Evolutionary conservation across 2,113 vertebrate species (phyloP).

Genomic region (Desmodus rotundus): DNA sequence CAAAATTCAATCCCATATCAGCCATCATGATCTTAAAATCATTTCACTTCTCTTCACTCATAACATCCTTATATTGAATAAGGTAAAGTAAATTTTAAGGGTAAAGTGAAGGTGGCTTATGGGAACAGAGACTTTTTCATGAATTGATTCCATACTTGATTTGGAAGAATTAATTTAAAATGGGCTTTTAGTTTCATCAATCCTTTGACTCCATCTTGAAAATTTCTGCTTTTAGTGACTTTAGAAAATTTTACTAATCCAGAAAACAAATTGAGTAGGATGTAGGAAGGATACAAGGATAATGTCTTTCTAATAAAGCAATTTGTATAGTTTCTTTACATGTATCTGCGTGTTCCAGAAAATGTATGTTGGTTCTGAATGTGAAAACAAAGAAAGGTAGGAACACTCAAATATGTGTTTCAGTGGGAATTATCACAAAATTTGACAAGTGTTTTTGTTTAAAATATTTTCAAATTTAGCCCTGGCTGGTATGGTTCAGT

Average conservation of each 20-base stretch:
- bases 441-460: conserved; percentile 41
- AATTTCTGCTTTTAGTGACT: conserved; percentile 52
- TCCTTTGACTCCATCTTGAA: conserved; percentile 20
- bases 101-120: neutral
- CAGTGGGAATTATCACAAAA: conserved; percentile 49
- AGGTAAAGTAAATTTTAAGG: conserved; percentile 54
- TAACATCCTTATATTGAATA: conserved; percentile 53
- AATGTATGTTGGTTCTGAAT: conserved; percentile 44
- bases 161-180: conserved; percentile 5
- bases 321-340: neutral
- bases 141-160: conserved; percentile 25
- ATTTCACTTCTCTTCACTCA: conserved; percentile 24
- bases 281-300: conserved; percentile 48
- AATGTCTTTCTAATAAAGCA: conserved; percentile 9
- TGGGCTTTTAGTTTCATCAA: neutral
- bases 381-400: conserved; percentile 36
- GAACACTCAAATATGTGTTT: neutral
- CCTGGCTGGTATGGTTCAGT: too few species aligned
- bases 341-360: conserved; percentile 38
- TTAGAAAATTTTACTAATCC: conserved; percentile 28
- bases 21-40: neutral
- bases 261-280: conserved; percentile 37
- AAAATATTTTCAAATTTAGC: conserved; percentile 42
- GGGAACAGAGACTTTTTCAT: conserved; percentile 37
- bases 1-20: conserved; percentile 24